phyloP scores from a whole-genome alignment of 2,797 vertebrate species.

The Bryconaethiops microstoma region DNA sequence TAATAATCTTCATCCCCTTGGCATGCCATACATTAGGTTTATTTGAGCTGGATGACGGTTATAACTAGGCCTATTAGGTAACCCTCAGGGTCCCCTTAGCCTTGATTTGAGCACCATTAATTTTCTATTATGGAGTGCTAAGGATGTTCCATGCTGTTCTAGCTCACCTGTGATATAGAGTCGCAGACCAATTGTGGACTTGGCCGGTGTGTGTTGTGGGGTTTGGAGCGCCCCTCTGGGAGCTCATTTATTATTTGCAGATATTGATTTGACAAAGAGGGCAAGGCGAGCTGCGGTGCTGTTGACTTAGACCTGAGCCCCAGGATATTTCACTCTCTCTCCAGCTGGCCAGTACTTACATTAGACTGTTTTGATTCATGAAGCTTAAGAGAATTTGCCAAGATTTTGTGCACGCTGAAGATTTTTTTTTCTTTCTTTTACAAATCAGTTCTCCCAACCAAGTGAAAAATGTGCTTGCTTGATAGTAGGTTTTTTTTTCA shows the following conservation, averaged over 20 bases:
- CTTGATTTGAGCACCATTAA: constrained; percentile 95
- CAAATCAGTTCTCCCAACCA: background rate
- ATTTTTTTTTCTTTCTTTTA: background rate
- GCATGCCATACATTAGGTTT: constrained; percentile 83
- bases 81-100: constrained; percentile 89
- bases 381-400: background rate
- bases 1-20: constrained; percentile 60
- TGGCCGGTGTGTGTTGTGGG: constrained; percentile 82
- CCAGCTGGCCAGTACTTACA: constrained; percentile 31
- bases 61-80: constrained; percentile 89
- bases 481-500: background rate
- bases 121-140: constrained; percentile 95
- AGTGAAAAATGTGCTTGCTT: background rate
- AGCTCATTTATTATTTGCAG: constrained; percentile 99
- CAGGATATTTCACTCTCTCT: constrained; percentile 84
- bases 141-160: constrained; percentile 88
- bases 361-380: constrained; percentile 30
- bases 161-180: constrained; percentile 93
- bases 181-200: constrained; percentile 89
- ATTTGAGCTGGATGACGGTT: constrained; percentile 84
- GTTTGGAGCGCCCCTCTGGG: constrained; percentile 89
- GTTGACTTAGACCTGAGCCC: constrained; percentile 85
- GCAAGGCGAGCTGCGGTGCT: constrained; percentile 82
- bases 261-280: constrained; percentile 93
- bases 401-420: background rate